Evolutionary conservation across 1,140 invertebrate genomes (phyloP).

Genomic region (Cydia strobilella): DNA sequence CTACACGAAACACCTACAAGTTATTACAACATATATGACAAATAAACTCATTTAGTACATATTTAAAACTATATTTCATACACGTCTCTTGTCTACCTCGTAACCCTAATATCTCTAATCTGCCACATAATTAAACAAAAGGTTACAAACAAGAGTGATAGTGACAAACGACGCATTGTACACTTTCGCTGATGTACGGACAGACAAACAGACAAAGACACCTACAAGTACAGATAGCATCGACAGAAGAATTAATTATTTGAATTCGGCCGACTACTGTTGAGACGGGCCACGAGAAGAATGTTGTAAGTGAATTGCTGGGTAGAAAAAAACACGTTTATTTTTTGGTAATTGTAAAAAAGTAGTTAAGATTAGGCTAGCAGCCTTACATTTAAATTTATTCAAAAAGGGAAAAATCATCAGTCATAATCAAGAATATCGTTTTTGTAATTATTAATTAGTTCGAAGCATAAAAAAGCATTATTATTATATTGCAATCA

Average conservation of each 20-base stretch:
- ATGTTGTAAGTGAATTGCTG: slow-evolving; percentile 9
- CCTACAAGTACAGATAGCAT: slow-evolving; percentile 40
- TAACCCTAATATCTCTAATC: slow-evolving; percentile 17
- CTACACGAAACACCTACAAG: neutral
- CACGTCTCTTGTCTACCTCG: neutral
- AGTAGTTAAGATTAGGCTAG: too few species aligned
- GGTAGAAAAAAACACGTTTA: neutral
- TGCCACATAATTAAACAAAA: slow-evolving; percentile 30
- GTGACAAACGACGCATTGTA: slow-evolving; percentile 32
- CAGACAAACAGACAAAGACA: slow-evolving; percentile 35
- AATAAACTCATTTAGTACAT: neutral
- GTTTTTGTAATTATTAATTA: too few species aligned
- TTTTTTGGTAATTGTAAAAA: neutral
- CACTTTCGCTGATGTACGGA: slow-evolving; percentile 32
- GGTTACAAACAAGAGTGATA: slow-evolving; percentile 31
- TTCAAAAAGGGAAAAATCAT: neutral
- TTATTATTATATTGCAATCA: too few species aligned
- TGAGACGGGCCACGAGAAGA: neutral
- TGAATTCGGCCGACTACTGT: slow-evolving; percentile 31
- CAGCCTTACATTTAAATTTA: too few species aligned
- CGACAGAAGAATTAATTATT: slow-evolving; percentile 43
- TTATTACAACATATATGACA: slow-evolving; percentile 2
- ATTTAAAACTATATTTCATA: slow-evolving; percentile 1
- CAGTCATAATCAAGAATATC: too few species aligned
- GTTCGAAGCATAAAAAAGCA: too few species aligned